A percentile compares a stretch with the other conserved stretches of the same genome.
Evolutionary conservation across 2,797 vertebrate genomes (phyloP).

Genomic region (Bradypodion pumilum): DNA sequence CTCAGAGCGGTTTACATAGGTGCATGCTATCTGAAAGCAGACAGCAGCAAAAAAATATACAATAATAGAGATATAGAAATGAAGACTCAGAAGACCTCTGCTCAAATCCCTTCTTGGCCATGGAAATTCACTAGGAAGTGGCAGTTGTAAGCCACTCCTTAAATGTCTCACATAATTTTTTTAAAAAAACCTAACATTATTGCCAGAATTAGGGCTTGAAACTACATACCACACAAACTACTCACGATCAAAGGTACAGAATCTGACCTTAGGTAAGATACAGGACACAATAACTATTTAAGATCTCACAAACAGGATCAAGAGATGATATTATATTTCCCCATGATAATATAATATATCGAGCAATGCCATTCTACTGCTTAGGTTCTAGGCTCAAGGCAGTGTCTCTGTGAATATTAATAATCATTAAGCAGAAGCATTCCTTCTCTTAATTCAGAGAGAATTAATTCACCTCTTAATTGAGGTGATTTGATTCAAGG

Average conservation of each 20-base stretch:
- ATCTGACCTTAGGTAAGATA: neutral
- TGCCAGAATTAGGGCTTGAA: too few species aligned
- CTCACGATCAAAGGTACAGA: neutral
- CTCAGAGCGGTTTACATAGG: too few species aligned
- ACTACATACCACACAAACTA: neutral
- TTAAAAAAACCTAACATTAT: too few species aligned
- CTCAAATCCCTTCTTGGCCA: too few species aligned
- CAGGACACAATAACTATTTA: neutral
- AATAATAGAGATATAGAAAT: too few species aligned
- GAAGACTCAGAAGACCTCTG: too few species aligned
- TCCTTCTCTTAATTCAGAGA: conserved; percentile 8
- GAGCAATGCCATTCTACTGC: neutral
- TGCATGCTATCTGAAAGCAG: too few species aligned
- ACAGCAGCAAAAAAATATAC: too few species aligned
- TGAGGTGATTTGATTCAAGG: neutral
- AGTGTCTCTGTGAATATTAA: conserved; percentile 6
- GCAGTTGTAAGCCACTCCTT: too few species aligned
- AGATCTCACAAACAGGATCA: neutral
- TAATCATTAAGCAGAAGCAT: neutral
- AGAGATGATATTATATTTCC: neutral
- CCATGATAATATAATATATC: neutral
- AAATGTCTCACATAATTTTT: too few species aligned
- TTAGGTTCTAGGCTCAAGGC: neutral
- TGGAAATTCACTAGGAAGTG: too few species aligned
- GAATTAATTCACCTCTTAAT: too few species aligned